These are phyloP conservation scores for Apocheima hispidaria DNA, from an alignment of 2,888 invertebrate species.

Conservation along the genomic window DNA sequence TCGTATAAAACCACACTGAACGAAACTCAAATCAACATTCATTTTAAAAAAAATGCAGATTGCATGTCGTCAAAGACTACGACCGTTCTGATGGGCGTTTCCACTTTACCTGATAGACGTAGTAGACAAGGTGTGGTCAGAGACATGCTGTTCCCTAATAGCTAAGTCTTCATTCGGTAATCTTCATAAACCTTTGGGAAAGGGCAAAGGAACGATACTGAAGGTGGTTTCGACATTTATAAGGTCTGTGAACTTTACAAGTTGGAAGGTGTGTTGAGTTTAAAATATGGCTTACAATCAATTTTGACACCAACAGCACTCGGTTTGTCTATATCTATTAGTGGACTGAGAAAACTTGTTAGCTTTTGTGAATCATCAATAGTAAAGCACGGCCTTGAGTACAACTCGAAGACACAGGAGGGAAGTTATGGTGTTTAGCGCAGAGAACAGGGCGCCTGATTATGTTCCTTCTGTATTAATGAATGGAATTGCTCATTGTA, in stretches of 20 bases:
- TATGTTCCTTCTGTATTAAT: too few relatives aligned
- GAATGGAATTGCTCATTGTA: too few relatives aligned
- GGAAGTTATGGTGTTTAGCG: too few relatives aligned
- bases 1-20: too few relatives aligned
- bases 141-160: constrained; percentile 34
- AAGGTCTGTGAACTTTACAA: constrained; percentile 7
- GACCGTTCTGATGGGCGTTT: constrained; percentile 48
- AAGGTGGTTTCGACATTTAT: not conserved
- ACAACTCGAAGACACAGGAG: too few relatives aligned
- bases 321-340: too few relatives aligned
- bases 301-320: too few relatives aligned
- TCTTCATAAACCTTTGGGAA: constrained; percentile 36
- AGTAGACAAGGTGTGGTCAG: constrained; percentile 44
- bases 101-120: constrained; percentile 40
- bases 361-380: too few relatives aligned
- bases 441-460: too few relatives aligned
- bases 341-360: too few relatives aligned
- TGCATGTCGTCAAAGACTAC: constrained; percentile 21
- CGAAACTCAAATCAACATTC: not conserved
- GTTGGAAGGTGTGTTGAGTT: not conserved
- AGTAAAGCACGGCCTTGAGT: too few relatives aligned
- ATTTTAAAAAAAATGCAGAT: not conserved
- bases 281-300: too few relatives aligned
- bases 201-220: constrained; percentile 22
- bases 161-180: constrained; percentile 38